Conservation (phyloP, 2,113 vertebrate species). For the Nematolebias whitei region DNA sequence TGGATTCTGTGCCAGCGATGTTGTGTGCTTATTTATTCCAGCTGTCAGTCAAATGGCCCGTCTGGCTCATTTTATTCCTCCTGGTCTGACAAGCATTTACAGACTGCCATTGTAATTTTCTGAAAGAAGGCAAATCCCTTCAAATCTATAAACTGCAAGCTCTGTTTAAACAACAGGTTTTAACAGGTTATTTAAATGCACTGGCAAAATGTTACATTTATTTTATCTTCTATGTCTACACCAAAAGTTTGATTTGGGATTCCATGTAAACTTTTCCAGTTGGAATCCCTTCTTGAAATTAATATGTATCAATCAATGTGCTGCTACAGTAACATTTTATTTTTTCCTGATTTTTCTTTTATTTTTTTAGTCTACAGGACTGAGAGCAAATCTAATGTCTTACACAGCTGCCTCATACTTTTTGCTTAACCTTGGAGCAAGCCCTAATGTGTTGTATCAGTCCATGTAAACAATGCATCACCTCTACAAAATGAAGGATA, state of each 20-base stretch:
- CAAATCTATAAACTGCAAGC: constrained; percentile 14
- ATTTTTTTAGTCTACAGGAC: neutral
- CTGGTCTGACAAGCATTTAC: constrained; percentile 31
- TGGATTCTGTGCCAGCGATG: constrained; percentile 47
- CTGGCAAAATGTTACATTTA: neutral
- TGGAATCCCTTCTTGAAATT: neutral
- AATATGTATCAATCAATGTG: neutral
- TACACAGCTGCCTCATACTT: neutral
- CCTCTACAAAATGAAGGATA: neutral
- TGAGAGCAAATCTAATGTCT: neutral
- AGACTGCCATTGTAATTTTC: constrained; percentile 36
- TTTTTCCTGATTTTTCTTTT: too few relatives aligned
- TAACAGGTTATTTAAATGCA: constrained; percentile 6
- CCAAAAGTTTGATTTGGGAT: neutral
- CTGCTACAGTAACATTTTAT: neutral
- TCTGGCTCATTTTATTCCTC: constrained; percentile 37
- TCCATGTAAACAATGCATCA: constrained; percentile 20
- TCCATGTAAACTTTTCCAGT: neutral
- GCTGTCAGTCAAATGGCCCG: constrained; percentile 59
- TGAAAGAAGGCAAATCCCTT: constrained; percentile 34
- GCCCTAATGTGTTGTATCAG: constrained; percentile 4
- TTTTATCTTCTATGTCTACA: neutral
- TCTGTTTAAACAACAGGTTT: constrained; percentile 6
- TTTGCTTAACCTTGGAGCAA: constrained; percentile 13
- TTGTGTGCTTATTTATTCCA: constrained; percentile 42